Conservation (phyloP, 2,797 vertebrate genomes). For the Margarornis squamiger region DNA sequence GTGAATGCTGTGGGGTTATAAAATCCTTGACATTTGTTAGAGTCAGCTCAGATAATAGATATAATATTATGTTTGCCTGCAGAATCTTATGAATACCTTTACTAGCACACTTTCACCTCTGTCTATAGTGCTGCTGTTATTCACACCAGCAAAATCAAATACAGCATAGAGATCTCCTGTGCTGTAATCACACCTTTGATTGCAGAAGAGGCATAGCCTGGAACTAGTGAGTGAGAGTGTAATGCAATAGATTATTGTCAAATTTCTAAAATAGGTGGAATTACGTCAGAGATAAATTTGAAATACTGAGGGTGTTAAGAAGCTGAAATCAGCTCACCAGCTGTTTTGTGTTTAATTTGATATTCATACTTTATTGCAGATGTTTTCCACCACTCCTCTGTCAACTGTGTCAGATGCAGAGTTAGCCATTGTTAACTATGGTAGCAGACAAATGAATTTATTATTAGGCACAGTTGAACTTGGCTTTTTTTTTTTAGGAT, state of each 20-base stretch:
- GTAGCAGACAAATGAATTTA: background rate
- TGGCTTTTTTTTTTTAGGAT: background rate
- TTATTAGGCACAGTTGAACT: slow-evolving; percentile 12
- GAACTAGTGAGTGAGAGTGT: background rate
- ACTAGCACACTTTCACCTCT: background rate
- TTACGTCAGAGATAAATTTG: background rate
- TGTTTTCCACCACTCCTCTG: background rate
- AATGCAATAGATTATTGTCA: background rate
- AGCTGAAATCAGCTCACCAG: background rate
- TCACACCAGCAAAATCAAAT: background rate
- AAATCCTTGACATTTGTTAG: background rate
- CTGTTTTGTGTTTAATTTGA: slow-evolving; percentile 5
- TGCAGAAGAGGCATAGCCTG: background rate
- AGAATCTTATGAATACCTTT: background rate
- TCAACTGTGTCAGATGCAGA: background rate
- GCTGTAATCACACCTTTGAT: background rate
- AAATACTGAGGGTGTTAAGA: background rate
- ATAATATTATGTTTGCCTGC: background rate
- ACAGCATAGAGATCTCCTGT: background rate
- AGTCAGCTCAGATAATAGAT: background rate
- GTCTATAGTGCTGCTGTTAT: background rate
- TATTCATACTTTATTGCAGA: background rate
- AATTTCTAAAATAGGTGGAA: background rate
- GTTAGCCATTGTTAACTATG: background rate
- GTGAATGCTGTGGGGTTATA: background rate